phyloP scores from a whole-genome alignment of 1,140 invertebrate species.

The Dreissena rostriformis region DNA sequence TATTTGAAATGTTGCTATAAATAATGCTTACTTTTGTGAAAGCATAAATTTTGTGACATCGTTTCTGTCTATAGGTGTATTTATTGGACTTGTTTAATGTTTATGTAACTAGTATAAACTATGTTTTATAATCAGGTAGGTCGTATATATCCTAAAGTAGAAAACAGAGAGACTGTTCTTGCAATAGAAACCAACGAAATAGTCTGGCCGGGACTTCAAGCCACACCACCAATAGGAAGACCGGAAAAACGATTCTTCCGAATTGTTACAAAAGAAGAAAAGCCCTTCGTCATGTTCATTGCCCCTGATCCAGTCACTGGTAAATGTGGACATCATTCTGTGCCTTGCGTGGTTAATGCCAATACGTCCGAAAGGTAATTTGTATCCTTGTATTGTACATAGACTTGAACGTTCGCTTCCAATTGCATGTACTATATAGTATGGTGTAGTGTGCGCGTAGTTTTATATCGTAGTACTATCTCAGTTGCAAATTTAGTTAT shows the following conservation, averaged over 20 bases:
- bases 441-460: too few species aligned
- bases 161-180: background rate
- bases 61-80: background rate
- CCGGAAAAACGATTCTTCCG: conserved; percentile 98
- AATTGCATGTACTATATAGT: too few species aligned
- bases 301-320: conserved; percentile 53
- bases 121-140: conserved; percentile 23
- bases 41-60: background rate
- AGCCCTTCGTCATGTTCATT: conserved; percentile 91
- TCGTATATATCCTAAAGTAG: conserved; percentile 21
- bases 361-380: background rate
- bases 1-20: background rate
- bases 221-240: conserved; percentile 97
- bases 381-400: too few species aligned
- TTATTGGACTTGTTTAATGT: background rate
- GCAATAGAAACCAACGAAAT: conserved; percentile 93
- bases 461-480: too few species aligned
- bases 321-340: conserved; percentile 65
- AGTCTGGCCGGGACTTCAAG: conserved; percentile 97
- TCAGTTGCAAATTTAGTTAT: too few species aligned
- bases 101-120: background rate
- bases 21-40: background rate
- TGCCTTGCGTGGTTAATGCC: conserved; percentile 53
- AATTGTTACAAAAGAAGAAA: conserved; percentile 97
- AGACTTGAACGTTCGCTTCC: too few species aligned